Conservation (phyloP, 2,888 invertebrate genomes). For the Leptopilina syphax region DNA sequence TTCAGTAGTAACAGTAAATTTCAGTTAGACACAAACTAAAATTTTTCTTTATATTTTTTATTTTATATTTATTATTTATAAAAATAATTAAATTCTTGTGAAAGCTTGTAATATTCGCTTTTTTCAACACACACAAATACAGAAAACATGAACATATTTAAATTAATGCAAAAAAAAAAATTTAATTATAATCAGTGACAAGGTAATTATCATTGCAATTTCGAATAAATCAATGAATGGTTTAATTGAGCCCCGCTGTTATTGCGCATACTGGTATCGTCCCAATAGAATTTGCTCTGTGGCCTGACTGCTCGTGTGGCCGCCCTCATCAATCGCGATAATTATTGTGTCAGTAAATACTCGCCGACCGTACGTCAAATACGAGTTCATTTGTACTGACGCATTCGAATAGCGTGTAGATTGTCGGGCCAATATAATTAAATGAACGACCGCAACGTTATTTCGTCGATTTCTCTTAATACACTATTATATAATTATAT, state of each 20-base stretch:
- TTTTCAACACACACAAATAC: too few relatives aligned
- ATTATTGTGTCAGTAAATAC: slow-evolving; percentile 75
- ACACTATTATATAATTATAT: not conserved
- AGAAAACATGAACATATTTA: too few relatives aligned
- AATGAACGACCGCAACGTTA: slow-evolving; percentile 57
- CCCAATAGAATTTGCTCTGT: slow-evolving; percentile 69
- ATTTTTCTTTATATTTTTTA: too few relatives aligned
- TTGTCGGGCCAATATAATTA: slow-evolving; percentile 60
- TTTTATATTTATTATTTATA: too few relatives aligned
- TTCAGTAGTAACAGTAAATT: too few relatives aligned
- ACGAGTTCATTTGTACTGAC: slow-evolving; percentile 45
- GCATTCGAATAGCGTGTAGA: slow-evolving; percentile 40
- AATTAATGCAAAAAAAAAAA: not conserved
- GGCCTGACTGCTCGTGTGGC: slow-evolving; percentile 71
- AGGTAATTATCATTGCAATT: not conserved
- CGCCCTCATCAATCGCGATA: slow-evolving; percentile 72
- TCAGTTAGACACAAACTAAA: too few relatives aligned
- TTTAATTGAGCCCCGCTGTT: slow-evolving; percentile 34
- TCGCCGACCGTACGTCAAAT: slow-evolving; percentile 60
- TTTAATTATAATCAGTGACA: not conserved
- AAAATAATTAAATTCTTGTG: too few relatives aligned
- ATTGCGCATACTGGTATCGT: slow-evolving; percentile 12
- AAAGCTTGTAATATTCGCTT: too few relatives aligned
- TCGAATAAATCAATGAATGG: slow-evolving; percentile 19
- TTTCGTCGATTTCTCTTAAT: slow-evolving; percentile 44